Percentiles rank a stretch among this genome's conserved stretches.
Evolutionary conservation across 2,113 vertebrate genomes (phyloP).

Genomic region (Hepsetus odoe): DNA sequence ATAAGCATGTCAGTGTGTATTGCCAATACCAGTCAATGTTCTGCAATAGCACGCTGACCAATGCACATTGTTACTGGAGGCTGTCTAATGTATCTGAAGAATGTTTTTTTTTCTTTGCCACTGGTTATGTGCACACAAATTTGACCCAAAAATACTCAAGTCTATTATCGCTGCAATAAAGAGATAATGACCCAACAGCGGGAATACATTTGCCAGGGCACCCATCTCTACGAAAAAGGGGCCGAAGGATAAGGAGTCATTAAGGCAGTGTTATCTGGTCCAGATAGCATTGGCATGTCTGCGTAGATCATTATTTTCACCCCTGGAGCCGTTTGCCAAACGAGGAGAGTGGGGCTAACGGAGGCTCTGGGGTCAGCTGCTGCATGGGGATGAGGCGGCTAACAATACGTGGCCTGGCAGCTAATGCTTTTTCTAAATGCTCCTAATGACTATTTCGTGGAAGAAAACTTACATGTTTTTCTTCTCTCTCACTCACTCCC

Average conservation of each 20-base stretch:
- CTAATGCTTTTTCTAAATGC: conserved; percentile 70
- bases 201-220: conserved; percentile 69
- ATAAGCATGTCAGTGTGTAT: conserved; percentile 42
- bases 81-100: conserved; percentile 55
- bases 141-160: conserved; percentile 67
- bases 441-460: conserved; percentile 68
- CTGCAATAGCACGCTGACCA: conserved; percentile 21
- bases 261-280: conserved; percentile 74
- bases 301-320: conserved; percentile 79
- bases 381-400: conserved; percentile 66
- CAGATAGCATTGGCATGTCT: conserved; percentile 78
- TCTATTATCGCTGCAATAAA: conserved; percentile 69
- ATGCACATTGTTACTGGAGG: conserved; percentile 41
- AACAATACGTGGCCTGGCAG: conserved; percentile 71
- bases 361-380: conserved; percentile 67
- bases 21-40: conserved; percentile 47
- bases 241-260: conserved; percentile 77
- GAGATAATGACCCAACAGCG: conserved; percentile 73
- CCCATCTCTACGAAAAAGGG: conserved; percentile 68
- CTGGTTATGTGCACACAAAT: conserved; percentile 51
- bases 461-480: conserved; percentile 47
- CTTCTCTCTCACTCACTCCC: conserved; percentile 48
- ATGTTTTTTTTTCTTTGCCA: conserved; percentile 52
- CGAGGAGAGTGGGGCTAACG: conserved; percentile 58
- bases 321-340: conserved; percentile 75